Conservation (phyloP, 2,888 invertebrate species). For the Ypsolopha sequella region DNA sequence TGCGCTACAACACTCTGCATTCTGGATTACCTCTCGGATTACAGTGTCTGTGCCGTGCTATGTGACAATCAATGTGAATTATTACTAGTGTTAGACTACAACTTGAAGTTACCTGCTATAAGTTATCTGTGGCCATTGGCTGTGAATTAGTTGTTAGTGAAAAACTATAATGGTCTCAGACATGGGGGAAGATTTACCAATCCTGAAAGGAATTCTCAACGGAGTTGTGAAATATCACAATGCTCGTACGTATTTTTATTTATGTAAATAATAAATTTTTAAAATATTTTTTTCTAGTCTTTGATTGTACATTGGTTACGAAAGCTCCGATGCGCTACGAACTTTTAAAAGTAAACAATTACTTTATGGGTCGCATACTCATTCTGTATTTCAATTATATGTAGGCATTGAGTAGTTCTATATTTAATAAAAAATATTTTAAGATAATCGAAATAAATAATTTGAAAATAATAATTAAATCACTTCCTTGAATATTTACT, state of each 20-base stretch:
- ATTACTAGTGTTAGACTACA: constrained; percentile 11
- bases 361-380: too few species aligned
- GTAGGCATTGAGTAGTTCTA: too few species aligned
- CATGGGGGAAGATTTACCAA: constrained; percentile 93
- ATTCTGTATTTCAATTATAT: too few species aligned
- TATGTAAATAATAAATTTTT: neutral
- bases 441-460: too few species aligned
- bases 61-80: constrained; percentile 38
- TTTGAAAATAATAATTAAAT: too few species aligned
- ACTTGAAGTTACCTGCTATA: constrained; percentile 50
- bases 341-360: too few species aligned
- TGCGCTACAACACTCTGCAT: constrained; percentile 35
- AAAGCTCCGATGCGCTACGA: too few species aligned
- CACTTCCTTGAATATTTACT: too few species aligned
- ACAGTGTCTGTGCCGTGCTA: constrained; percentile 57
- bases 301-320: too few species aligned
- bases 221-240: constrained; percentile 93
- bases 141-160: constrained; percentile 64
- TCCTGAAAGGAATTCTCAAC: constrained; percentile 90
- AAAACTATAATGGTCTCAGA: constrained; percentile 63
- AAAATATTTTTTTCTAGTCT: neutral
- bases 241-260: constrained; percentile 84
- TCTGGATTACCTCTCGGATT: constrained; percentile 42
- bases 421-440: too few species aligned
- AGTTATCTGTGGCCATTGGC: constrained; percentile 60